phyloP scores from a whole-genome alignment of 2,888 invertebrate genomes.

The Epistrophe grossulariae region DNA sequence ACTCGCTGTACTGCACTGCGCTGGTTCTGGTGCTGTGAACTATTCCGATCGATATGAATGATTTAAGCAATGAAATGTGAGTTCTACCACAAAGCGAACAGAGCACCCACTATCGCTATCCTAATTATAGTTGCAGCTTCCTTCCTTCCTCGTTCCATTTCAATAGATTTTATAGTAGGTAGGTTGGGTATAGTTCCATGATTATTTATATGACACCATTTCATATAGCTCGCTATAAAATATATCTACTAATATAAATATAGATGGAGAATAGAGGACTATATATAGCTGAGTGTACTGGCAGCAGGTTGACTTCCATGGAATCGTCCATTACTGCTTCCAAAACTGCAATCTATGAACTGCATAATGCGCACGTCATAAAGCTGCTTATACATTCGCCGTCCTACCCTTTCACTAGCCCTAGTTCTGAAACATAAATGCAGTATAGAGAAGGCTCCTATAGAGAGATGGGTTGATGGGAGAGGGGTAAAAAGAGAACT shows the following conservation, averaged over 20 bases:
- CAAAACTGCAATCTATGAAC: slow-evolving; percentile 46
- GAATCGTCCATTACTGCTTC: slow-evolving; percentile 42
- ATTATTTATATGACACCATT: slow-evolving; percentile 18
- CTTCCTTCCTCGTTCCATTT: slow-evolving; percentile 43
- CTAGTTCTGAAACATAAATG: slow-evolving; percentile 28
- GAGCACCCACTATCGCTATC: slow-evolving; percentile 15
- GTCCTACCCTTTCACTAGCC: not conserved
- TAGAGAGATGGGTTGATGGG: no score
- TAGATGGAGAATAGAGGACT: not conserved
- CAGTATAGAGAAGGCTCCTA: not conserved
- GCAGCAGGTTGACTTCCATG: slow-evolving; percentile 41
- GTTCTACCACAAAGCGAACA: not conserved
- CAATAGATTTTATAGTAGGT: slow-evolving; percentile 42
- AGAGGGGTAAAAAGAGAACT: not conserved
- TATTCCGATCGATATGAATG: slow-evolving; percentile 19
- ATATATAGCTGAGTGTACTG: not conserved
- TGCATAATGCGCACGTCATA: slow-evolving; percentile 39
- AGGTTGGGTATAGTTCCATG: slow-evolving; percentile 3
- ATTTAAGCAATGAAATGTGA: slow-evolving; percentile 18
- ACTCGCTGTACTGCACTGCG: not conserved
- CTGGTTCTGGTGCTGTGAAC: not conserved
- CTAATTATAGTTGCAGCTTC: slow-evolving; percentile 48
- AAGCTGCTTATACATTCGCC: slow-evolving; percentile 22
- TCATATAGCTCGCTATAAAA: not conserved
- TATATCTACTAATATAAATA: not conserved